Percentiles rank a stretch among this genome's conserved stretches.
Evolutionary conservation across 2,888 invertebrate genomes (phyloP).

Genomic region (Mythimna pallens): DNA sequence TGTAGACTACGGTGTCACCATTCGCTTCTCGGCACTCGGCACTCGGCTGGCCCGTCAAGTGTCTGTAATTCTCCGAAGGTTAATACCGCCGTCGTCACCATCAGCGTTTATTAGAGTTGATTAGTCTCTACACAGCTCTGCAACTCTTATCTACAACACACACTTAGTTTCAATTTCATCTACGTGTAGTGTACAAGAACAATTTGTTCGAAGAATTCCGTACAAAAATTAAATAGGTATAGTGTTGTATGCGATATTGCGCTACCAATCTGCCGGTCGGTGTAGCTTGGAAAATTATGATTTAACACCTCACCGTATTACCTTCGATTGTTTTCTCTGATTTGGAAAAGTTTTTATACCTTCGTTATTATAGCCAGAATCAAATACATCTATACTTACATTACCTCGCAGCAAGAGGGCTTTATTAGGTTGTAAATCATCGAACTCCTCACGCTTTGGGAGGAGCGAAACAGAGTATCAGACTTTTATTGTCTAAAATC

Average conservation of each 20-base stretch:
- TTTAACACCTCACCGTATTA: conserved; percentile 43
- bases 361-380: not conserved
- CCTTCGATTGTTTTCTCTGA: conserved; percentile 11
- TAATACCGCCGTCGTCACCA: conserved; percentile 68
- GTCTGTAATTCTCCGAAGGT: conserved; percentile 66
- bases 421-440: no score
- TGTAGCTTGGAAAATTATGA: conserved; percentile 53
- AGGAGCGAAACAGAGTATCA: no score
- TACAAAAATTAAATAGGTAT: conserved; percentile 51
- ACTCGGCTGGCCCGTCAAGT: conserved; percentile 50
- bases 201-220: conserved; percentile 57
- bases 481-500: no score
- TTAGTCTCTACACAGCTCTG: conserved; percentile 66
- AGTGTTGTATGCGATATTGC: conserved; percentile 21
- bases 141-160: conserved; percentile 63
- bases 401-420: not conserved
- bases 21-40: conserved; percentile 12
- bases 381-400: not conserved
- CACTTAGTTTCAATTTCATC: conserved; percentile 66
- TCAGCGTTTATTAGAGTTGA: conserved; percentile 74
- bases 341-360: conserved; percentile 13
- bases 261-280: conserved; percentile 29
- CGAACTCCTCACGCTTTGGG: no score
- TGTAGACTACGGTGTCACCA: conserved; percentile 38
- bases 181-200: conserved; percentile 33